Conservation (phyloP, 2,113 vertebrate genomes). For the Sterna hirundo region DNA sequence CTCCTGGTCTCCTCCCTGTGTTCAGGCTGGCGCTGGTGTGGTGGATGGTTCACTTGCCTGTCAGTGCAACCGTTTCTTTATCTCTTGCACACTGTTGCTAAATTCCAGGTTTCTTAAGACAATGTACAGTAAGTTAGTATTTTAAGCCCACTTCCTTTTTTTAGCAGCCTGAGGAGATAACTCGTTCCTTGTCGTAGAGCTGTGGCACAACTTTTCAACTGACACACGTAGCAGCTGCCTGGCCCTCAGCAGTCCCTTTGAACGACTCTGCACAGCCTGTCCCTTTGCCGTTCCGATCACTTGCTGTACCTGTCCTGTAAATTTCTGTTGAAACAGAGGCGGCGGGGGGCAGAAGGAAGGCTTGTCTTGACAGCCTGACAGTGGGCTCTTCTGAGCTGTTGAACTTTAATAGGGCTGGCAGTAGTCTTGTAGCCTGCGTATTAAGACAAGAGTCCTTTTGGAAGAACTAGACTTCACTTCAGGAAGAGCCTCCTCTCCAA, state of each 20-base stretch:
- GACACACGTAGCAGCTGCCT: fast-evolving
- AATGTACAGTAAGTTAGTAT: background rate
- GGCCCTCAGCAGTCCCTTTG: background rate
- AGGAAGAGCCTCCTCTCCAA: background rate
- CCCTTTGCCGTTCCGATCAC: fast-evolving
- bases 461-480: background rate
- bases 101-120: background rate
- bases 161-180: background rate
- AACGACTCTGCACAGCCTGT: fast-evolving
- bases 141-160: background rate
- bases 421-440: background rate
- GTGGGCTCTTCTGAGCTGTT: background rate
- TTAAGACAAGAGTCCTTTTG: background rate
- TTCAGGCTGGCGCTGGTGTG: background rate
- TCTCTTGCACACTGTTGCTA: background rate
- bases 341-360: background rate
- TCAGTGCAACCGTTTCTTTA: background rate
- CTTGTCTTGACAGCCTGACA: background rate
- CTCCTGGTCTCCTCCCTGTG: fast-evolving
- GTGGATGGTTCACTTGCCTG: background rate
- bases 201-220: background rate
- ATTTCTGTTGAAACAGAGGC: background rate
- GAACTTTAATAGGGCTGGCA: background rate
- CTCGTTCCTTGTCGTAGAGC: background rate
- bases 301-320: background rate